Evolutionary conservation across 2,113 vertebrate species (phyloP).

Genomic region (Eurystomus gularis): DNA sequence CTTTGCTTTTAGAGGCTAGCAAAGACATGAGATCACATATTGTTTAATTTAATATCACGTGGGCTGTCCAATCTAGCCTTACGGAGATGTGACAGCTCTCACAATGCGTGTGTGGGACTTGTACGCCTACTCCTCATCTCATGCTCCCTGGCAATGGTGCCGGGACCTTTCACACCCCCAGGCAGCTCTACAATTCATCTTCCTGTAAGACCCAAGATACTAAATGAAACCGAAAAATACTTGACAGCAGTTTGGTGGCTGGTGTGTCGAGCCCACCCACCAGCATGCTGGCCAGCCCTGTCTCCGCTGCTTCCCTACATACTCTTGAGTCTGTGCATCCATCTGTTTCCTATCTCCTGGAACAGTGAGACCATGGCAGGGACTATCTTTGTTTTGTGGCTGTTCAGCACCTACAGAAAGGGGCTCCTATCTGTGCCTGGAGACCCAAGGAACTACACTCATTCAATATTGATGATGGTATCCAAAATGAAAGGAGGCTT

Average conservation of each 20-base stretch:
- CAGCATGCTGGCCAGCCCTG: neutral
- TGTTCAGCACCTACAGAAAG: neutral
- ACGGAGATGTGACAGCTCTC: rapidly evolving
- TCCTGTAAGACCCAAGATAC: neutral
- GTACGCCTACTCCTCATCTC: neutral
- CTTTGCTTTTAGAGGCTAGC: neutral
- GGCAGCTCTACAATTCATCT: neutral
- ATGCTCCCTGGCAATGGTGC: neutral
- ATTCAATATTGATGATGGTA: neutral
- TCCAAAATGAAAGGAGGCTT: neutral
- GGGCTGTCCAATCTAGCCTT: neutral
- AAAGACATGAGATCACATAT: neutral
- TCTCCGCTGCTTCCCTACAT: rapidly evolving
- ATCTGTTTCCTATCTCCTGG: neutral
- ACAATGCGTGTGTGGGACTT: neutral
- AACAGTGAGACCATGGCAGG: neutral
- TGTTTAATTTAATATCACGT: neutral
- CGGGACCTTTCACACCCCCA: neutral
- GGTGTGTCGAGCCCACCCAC: neutral
- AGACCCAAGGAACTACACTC: neutral
- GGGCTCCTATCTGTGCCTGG: neutral
- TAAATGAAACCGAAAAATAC: neutral
- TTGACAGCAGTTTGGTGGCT: neutral
- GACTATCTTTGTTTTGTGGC: neutral
- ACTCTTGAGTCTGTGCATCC: neutral